phyloP scores from a whole-genome alignment of 2,113 vertebrate species.

The Stictonetta naevosa region DNA sequence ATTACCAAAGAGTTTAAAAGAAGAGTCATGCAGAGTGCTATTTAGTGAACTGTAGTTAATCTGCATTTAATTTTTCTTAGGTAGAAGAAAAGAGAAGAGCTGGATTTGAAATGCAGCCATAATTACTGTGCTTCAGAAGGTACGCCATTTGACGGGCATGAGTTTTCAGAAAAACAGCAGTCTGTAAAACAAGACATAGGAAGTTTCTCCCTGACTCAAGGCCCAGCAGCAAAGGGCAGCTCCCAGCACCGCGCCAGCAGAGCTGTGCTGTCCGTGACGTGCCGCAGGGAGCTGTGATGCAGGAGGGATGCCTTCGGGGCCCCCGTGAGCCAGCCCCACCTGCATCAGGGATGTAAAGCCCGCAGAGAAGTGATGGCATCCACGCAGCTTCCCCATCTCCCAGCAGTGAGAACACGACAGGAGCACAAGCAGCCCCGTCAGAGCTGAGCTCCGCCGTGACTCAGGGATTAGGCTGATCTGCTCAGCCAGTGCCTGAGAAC shows the following conservation, averaged over 20 bases:
- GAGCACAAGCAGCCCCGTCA: neutral
- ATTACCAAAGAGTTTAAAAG: constrained; percentile 36
- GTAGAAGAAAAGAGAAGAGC: neutral
- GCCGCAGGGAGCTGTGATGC: rapidly evolving
- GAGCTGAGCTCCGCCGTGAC: neutral
- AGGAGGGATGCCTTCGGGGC: neutral
- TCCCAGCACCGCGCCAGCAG: rapidly evolving
- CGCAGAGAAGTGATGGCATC: rapidly evolving
- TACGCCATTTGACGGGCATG: rapidly evolving
- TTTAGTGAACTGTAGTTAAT: neutral
- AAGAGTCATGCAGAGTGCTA: constrained; percentile 15
- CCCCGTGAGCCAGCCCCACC: neutral
- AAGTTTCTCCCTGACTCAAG: neutral
- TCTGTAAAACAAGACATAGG: neutral
- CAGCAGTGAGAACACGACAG: rapidly evolving
- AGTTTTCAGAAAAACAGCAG: neutral
- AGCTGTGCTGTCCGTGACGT: rapidly evolving
- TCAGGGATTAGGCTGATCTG: neutral
- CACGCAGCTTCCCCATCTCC: neutral
- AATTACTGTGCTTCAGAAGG: neutral
- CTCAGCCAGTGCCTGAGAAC: constrained; percentile 56
- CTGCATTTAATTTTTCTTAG: constrained; percentile 23
- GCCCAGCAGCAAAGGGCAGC: rapidly evolving
- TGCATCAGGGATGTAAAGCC: rapidly evolving
- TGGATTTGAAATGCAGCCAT: neutral